A percentile compares a stretch with the other conserved stretches of the same genome.
These are phyloP conservation scores for Noctuana brunneofusca DNA, from an alignment of 2,888 invertebrate genomes.

Conservation along the genomic window DNA sequence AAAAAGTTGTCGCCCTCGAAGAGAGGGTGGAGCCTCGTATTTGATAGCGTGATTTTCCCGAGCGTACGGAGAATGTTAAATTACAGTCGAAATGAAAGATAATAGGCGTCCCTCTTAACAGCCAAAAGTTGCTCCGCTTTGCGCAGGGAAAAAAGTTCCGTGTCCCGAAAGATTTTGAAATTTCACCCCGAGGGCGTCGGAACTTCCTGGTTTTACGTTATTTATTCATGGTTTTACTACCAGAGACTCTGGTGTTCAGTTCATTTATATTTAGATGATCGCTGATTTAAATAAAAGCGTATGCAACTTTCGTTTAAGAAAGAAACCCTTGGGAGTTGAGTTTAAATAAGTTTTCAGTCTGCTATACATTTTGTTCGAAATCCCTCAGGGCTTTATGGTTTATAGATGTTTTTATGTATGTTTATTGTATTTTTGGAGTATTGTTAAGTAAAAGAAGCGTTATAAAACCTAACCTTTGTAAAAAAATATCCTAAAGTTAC, in stretches of 20 bases:
- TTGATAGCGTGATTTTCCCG: conserved; percentile 79
- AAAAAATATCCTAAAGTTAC: too few relatives aligned
- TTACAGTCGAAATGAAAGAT: conserved; percentile 81
- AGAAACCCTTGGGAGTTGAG: conserved; percentile 22
- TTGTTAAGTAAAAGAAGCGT: too few relatives aligned
- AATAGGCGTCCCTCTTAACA: conserved; percentile 74
- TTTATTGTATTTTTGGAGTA: not conserved
- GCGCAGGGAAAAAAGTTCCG: conserved; percentile 66
- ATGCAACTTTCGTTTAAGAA: conserved; percentile 35
- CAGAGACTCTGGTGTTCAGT: conserved; percentile 39
- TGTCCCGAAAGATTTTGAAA: conserved; percentile 74
- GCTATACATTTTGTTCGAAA: conserved; percentile 22
- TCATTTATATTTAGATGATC: conserved; percentile 49
- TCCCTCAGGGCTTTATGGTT: conserved; percentile 12
- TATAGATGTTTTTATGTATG: conserved; percentile 2
- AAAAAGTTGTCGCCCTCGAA: conserved; percentile 75
- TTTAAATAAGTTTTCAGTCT: conserved; percentile 34
- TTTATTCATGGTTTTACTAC: conserved; percentile 72
- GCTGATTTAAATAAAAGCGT: conserved; percentile 34
- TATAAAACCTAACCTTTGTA: too few relatives aligned
- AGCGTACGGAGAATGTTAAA: conserved; percentile 78
- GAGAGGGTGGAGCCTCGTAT: conserved; percentile 64
- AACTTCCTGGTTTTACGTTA: conserved; percentile 58
- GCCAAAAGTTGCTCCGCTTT: conserved; percentile 56
- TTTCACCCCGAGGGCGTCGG: conserved; percentile 61